Percentiles rank a stretch among this genome's conserved stretches.
phyloP scores from a whole-genome alignment of 2,888 invertebrate species.

The Tinea pellionella region DNA sequence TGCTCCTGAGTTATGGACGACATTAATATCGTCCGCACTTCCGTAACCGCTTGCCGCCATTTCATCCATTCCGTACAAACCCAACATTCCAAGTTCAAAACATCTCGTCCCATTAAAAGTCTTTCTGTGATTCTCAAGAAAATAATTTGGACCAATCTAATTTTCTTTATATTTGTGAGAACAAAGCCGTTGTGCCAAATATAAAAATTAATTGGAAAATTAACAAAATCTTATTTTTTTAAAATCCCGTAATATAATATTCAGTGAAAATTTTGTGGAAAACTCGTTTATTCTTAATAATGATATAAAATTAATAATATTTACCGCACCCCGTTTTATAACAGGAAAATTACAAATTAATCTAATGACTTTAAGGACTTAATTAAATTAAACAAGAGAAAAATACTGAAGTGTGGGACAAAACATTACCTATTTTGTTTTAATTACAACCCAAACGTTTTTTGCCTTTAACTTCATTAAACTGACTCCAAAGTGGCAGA shows the following conservation, averaged over 20 bases:
- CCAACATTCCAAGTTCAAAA: slow-evolving; percentile 5
- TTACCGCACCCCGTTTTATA: neutral
- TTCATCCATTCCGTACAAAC: slow-evolving; percentile 10
- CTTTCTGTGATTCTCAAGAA: neutral
- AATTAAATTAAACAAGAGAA: neutral
- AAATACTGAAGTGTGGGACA: neutral
- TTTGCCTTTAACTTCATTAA: slow-evolving; percentile 9
- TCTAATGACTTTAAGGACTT: neutral
- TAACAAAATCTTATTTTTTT: too few species aligned
- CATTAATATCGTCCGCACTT: slow-evolving; percentile 63
- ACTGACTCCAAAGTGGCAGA: slow-evolving; percentile 1
- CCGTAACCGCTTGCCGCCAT: slow-evolving; percentile 12
- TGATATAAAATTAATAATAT: too few species aligned
- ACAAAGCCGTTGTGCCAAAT: too few species aligned
- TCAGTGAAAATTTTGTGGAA: too few species aligned
- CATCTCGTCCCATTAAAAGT: neutral
- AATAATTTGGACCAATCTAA: neutral
- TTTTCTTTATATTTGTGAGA: too few species aligned
- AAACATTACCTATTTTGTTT: neutral
- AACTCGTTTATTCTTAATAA: too few species aligned
- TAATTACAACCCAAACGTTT: neutral
- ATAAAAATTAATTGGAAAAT: too few species aligned
- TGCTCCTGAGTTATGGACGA: slow-evolving; percentile 50
- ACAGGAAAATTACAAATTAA: neutral
- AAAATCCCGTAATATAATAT: too few species aligned